Conservation (phyloP, 2,888 invertebrate genomes). For the Hirtodrosophila confusa region DNA sequence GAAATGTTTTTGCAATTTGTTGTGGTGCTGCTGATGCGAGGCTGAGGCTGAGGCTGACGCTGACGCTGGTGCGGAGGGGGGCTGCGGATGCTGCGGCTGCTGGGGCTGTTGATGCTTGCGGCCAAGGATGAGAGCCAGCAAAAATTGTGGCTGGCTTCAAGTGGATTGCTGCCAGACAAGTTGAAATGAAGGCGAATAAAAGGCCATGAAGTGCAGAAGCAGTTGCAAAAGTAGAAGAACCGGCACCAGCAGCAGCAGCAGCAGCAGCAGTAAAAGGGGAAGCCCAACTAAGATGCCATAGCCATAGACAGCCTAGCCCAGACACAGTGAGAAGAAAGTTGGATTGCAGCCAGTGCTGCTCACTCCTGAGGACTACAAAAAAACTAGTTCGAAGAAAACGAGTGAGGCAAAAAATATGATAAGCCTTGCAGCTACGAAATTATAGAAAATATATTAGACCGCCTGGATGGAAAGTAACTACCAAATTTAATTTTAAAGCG, state of each 20-base stretch:
- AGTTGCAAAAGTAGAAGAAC: slow-evolving; percentile 1
- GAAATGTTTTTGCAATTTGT: slow-evolving; percentile 78
- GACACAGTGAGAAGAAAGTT: slow-evolving; percentile 34
- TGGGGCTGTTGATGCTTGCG: slow-evolving; percentile 41
- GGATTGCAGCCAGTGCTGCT: slow-evolving; percentile 26
- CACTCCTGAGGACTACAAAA: slow-evolving; percentile 4
- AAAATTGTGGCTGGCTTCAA: slow-evolving; percentile 75
- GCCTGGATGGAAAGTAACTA: too few species aligned
- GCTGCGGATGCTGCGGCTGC: slow-evolving; percentile 6
- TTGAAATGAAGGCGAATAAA: slow-evolving; percentile 64
- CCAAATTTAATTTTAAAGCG: too few species aligned
- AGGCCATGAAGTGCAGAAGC: slow-evolving; percentile 50
- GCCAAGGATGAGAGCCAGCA: slow-evolving; percentile 46
- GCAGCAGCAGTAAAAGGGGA: slow-evolving; percentile 27
- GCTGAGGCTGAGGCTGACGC: slow-evolving; percentile 21
- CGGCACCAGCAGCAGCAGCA: slow-evolving; percentile 31
- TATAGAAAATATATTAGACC: neutral
- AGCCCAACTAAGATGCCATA: slow-evolving; percentile 22
- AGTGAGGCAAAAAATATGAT: slow-evolving; percentile 5
- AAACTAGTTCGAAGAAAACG: slow-evolving; percentile 9
- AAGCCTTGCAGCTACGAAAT: slow-evolving; percentile 8
- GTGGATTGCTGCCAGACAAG: slow-evolving; percentile 71
- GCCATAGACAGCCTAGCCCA: slow-evolving; percentile 27
- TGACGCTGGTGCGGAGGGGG: slow-evolving; percentile 10
- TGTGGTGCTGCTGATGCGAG: slow-evolving; percentile 46